Evolutionary conservation across 2,113 vertebrate genomes (phyloP), one percentile per base, ranked within the genome.

Genomic region (Zosterops pallidus): DNA sequence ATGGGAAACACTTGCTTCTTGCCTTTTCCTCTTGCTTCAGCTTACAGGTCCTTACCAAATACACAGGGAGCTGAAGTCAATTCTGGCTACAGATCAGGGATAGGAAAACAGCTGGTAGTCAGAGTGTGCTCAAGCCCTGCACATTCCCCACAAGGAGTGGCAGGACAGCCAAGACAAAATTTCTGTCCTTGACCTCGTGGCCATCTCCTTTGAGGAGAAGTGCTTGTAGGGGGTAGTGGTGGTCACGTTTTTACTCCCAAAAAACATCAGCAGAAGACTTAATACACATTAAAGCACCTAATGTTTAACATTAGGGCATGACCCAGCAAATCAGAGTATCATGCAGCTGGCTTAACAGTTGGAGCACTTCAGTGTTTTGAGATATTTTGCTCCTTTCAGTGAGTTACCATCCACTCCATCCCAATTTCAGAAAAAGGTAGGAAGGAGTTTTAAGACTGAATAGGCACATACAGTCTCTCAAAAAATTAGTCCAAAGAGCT

Each of bases 141-240:
- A 49, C 2, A 0, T 20, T 76, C 8, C 14, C 53, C 5, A 5
- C 14, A 1, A 63, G 18, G 10, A 2, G 29, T 9, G n/a, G 26
- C 56, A 86, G 21, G 12, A 70, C 1, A 4, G 33, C 12, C 44
- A 24, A 70, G 71, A 56, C 25, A 69, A 69, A 29, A 68, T 57
- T 49, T 88, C 37, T 82, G 24, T 14, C 37, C 59, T 53, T 53
- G 20, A 25, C 33, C 17, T 76, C 62, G 19, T 0, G 6, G n/a
- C 14, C 11, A 83, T 37, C 23, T 57, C 18, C 62, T 87, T 67
- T 46, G 49, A 90, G 26, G 18, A 37, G 17, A 49, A n/a, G 15
- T 18, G 28, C 50, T 60, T 49, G 4, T 25, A 44, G 16, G 18
- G 21, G 10, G 7, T 21, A 18, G 8, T 11, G 14, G 17, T n/a